Evolutionary conservation across 2,797 vertebrate genomes (phyloP).

Genomic region (Novumbra hubbsi): DNA sequence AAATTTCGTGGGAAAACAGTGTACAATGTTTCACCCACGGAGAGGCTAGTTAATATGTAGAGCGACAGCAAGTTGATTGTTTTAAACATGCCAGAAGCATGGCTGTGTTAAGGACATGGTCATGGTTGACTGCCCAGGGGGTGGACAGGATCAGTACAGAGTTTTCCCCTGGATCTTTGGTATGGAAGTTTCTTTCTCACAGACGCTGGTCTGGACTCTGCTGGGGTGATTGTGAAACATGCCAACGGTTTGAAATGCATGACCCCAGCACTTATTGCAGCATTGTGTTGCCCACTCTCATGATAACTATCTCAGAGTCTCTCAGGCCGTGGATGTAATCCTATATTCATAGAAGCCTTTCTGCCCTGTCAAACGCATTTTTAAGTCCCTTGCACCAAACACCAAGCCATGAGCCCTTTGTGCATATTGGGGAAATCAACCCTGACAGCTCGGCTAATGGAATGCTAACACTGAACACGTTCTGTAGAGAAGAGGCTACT

Average conservation of each 20-base stretch:
- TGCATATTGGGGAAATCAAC: background rate
- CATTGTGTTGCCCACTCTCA: background rate
- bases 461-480: background rate
- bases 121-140: too few relatives aligned
- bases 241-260: background rate
- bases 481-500: background rate
- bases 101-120: too few relatives aligned
- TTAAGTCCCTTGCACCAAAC: background rate
- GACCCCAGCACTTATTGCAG: background rate
- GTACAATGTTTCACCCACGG: too few relatives aligned
- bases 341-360: background rate
- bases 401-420: background rate
- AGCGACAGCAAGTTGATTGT: too few relatives aligned
- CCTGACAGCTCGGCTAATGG: background rate
- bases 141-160: too few relatives aligned
- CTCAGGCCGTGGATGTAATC: background rate
- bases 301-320: background rate
- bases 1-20: too few relatives aligned
- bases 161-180: too few relatives aligned
- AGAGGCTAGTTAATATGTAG: too few relatives aligned
- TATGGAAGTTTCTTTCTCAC: too few relatives aligned
- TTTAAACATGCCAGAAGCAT: too few relatives aligned
- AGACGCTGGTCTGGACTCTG: background rate
- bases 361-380: conserved; percentile 4
- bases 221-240: background rate